Percentiles rank a stretch among this genome's conserved stretches.
Conservation (phyloP, 2,797 vertebrate species). For the Gorsachius magnificus region DNA sequence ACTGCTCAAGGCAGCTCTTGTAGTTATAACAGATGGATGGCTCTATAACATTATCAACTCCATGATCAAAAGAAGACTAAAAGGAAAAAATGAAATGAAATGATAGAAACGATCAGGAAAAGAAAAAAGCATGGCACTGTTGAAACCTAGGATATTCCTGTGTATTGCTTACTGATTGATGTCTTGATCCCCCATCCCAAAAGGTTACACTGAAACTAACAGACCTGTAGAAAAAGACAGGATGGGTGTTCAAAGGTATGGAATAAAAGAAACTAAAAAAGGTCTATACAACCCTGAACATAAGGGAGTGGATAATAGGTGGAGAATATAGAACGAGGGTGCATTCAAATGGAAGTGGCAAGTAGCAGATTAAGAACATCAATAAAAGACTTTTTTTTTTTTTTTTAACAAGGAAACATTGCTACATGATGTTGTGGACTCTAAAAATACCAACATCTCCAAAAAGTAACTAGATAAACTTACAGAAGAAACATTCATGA, state of each 20-base stretch:
- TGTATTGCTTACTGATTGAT: background rate
- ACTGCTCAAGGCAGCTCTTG: background rate
- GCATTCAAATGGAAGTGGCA: background rate
- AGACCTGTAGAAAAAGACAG: background rate
- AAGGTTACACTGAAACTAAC: background rate
- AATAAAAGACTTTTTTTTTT: fast-evolving
- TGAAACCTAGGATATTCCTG: background rate
- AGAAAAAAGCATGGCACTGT: background rate
- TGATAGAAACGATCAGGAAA: background rate
- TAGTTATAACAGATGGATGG: background rate
- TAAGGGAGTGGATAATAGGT: background rate
- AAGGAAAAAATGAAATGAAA: background rate
- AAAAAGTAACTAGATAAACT: background rate
- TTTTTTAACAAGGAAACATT: background rate
- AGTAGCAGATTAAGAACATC: background rate
- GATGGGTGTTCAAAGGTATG: background rate
- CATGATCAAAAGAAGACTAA: background rate
- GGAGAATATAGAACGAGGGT: background rate
- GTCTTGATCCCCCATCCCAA: background rate
- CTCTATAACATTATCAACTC: background rate
- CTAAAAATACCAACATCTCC: background rate
- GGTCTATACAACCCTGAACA: background rate
- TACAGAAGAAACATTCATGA: background rate
- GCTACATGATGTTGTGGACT: background rate
- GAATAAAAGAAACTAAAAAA: background rate